Evolutionary conservation across 2,888 invertebrate species (phyloP).

Genomic region (Hemistola chrysoprasaria): DNA sequence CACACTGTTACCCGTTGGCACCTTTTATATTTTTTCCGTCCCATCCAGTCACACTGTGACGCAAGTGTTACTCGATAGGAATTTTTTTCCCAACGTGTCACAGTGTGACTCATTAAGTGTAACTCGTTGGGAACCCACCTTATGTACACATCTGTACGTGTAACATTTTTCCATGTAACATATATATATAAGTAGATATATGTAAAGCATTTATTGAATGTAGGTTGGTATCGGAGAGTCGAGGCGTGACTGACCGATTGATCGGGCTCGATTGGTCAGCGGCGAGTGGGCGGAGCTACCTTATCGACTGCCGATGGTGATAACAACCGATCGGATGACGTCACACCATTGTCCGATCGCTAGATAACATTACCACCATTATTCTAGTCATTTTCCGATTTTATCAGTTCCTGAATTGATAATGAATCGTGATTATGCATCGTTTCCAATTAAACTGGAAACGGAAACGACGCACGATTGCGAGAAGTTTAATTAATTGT

Average conservation of each 20-base stretch:
- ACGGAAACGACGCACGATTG: slow-evolving; percentile 18
- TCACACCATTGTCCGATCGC: slow-evolving; percentile 31
- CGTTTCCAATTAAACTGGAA: slow-evolving; percentile 14
- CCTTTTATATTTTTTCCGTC: too few relatives aligned
- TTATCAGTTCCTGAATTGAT: slow-evolving; percentile 14
- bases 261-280: slow-evolving; percentile 64
- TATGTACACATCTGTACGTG: too few relatives aligned
- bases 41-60: too few relatives aligned
- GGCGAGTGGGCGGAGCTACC: slow-evolving; percentile 60
- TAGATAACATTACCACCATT: too few relatives aligned
- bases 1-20: too few relatives aligned
- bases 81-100: too few relatives aligned
- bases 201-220: slow-evolving; percentile 45
- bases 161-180: too few relatives aligned
- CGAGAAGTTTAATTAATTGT: slow-evolving; percentile 79
- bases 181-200: too few relatives aligned
- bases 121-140: too few relatives aligned
- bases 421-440: slow-evolving; percentile 20
- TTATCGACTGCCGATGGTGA: slow-evolving; percentile 51
- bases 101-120: too few relatives aligned
- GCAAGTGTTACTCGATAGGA: too few relatives aligned
- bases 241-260: slow-evolving; percentile 64
- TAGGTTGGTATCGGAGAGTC: slow-evolving; percentile 14
- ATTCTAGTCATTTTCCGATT: slow-evolving; percentile 16
- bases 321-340: slow-evolving; percentile 48